Evolutionary conservation across 2,113 vertebrate species (phyloP), one percentile per base, ranked within the genome.

Genomic region (Dicaeum eximium): DNA sequence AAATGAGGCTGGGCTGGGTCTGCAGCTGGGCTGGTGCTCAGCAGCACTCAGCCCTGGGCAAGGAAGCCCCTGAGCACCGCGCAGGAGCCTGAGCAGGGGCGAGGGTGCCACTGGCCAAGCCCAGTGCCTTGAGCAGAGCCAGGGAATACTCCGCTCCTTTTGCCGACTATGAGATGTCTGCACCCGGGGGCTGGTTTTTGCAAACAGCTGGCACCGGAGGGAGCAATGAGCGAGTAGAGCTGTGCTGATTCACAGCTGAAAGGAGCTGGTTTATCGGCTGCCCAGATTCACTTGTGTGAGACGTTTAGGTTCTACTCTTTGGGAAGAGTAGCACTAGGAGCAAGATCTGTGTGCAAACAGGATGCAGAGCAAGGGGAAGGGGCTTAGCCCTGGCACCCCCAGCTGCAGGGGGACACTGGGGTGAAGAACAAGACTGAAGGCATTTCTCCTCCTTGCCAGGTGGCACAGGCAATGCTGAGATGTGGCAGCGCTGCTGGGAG

Each of bases 141-240:
- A 1, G 21, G 16, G 15, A 27, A 37, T 8, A 1, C 17, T 44
- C n/a, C 1, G 0, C 19, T 0, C 5, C 6, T 38, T 48, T 53
- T 60, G 25, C 58, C 48, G 50, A 0, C 30, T 15, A 6, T 23
- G 45, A 58, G 30, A 9, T 31, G 38, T 72, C 62, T n/a, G n/a
- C n/a, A 27, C 38, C 62, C 20, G 25, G 6, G 17, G 47, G 6
- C 57, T 64, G 44, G 1, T n/a, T 54, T 91, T 37, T 2, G 4
- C 53, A 40, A 50, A 23, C 4, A 2, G 38, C 4, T 67, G 62
- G 31, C 69, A 71, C 38, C 1, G 0, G 3, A 44, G 35, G n/a
- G 57, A 77, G 19, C 44, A 50, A 31, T 0, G 2, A 19, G 4
- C 3, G 8, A 33, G 38, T 8, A 23, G 62, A 58, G 77, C n/a